A percentile compares a stretch with the other conserved stretches of the same genome.
Evolutionary conservation across 1,140 invertebrate species (phyloP).

Genomic region (Platyscapa corneri): DNA sequence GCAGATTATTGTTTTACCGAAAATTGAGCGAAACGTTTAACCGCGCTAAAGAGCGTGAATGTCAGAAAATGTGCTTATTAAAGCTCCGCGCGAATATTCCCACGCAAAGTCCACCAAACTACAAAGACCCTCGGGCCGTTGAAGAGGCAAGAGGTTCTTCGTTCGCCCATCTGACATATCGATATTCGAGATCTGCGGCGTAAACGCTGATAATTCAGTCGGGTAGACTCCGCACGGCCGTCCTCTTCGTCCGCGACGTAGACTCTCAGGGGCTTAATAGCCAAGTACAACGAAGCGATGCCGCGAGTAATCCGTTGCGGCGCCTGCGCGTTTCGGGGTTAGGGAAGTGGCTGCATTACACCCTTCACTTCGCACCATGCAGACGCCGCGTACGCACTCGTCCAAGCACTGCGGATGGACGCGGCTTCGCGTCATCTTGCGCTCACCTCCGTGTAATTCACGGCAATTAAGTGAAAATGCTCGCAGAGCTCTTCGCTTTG

Average conservation of each 20-base stretch:
- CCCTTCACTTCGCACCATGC: not conserved
- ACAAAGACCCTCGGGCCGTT: not conserved
- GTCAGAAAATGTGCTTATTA: conserved; percentile 14
- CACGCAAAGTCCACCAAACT: not conserved
- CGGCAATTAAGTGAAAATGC: too few relatives aligned
- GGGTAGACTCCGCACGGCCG: not conserved
- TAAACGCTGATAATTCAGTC: conserved; percentile 30
- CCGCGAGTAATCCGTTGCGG: too few relatives aligned
- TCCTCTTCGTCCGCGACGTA: not conserved
- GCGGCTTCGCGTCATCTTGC: too few relatives aligned
- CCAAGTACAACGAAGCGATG: conserved; percentile 57
- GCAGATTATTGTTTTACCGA: not conserved
- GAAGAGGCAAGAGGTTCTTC: not conserved
- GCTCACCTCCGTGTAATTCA: too few relatives aligned
- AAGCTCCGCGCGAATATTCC: not conserved
- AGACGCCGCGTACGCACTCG: too few relatives aligned
- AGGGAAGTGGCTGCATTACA: not conserved
- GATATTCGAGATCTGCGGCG: conserved; percentile 26
- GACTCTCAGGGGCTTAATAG: conserved; percentile 58
- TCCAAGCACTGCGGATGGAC: too few relatives aligned
- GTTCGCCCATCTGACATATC: conserved; percentile 24
- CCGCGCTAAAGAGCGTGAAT: not conserved
- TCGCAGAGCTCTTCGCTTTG: too few relatives aligned
- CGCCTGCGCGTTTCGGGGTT: too few relatives aligned
- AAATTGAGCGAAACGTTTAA: not conserved